Conservation (phyloP, 2,113 vertebrate genomes). For the Rhagologus leucostigma region DNA sequence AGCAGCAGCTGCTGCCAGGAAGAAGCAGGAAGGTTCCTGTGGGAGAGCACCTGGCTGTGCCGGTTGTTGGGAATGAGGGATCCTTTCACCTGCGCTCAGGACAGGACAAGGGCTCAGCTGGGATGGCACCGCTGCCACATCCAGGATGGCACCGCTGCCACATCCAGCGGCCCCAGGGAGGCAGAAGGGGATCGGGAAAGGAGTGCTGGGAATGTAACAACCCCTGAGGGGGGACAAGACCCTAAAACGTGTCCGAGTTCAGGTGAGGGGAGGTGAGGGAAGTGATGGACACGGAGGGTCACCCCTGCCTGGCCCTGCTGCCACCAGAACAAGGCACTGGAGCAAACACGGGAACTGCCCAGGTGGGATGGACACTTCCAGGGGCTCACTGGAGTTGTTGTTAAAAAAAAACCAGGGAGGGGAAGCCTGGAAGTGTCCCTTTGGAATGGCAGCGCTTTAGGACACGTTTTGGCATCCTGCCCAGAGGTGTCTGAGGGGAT, state of each 20-base stretch:
- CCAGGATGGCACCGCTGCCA: neutral
- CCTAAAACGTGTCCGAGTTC: neutral
- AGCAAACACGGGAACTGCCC: neutral
- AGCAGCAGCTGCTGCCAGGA: neutral
- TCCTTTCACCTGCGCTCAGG: neutral
- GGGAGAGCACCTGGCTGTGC: neutral
- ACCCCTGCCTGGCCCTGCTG: neutral
- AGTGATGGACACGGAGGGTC: neutral
- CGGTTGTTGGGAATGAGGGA: neutral
- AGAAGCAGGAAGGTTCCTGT: neutral
- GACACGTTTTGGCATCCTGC: neutral
- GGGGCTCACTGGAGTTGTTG: neutral
- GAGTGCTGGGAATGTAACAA: rapidly evolving
- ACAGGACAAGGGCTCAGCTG: slow-evolving; percentile 5
- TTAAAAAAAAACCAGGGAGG: neutral
- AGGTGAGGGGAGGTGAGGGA: neutral
- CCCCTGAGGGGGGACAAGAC: neutral
- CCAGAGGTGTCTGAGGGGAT: neutral
- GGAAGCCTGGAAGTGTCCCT: neutral
- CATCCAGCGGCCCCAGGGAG: neutral
- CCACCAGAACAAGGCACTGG: neutral
- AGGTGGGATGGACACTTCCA: neutral
- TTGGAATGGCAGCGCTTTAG: neutral
- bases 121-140: no score
- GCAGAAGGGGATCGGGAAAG: no score